A percentile compares a stretch with the other conserved stretches of the same genome.
Evolutionary conservation across 2,888 invertebrate genomes (phyloP).

Genomic region (Drosophila suboccidentalis): DNA sequence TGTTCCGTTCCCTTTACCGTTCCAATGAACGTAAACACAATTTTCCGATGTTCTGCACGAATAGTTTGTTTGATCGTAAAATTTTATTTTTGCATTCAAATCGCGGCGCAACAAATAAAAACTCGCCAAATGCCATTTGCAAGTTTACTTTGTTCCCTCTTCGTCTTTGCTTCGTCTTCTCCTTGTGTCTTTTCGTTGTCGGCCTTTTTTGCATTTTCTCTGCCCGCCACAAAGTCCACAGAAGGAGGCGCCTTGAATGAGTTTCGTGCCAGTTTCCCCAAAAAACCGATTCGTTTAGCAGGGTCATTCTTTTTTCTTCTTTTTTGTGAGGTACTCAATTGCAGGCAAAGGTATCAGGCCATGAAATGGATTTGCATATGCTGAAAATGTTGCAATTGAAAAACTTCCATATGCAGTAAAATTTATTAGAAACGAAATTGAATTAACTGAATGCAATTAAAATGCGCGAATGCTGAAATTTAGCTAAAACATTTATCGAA

Average conservation of each 20-base stretch:
- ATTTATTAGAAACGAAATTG: not conserved
- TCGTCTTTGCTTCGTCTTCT: constrained; percentile 3
- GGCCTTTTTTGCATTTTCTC: constrained; percentile 10
- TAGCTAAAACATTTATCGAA: not conserved
- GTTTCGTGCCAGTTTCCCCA: constrained; percentile 36
- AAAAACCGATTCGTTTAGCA: constrained; percentile 20
- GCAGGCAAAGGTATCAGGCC: constrained; percentile 23
- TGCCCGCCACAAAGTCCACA: constrained; percentile 12
- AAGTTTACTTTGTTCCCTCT: constrained; percentile 38
- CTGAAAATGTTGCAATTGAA: constrained; percentile 1
- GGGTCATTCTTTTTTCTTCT: constrained; percentile 33
- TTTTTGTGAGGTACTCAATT: not conserved
- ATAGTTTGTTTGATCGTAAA: constrained; percentile 80
- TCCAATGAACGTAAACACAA: constrained; percentile 74
- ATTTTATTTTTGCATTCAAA: constrained; percentile 78
- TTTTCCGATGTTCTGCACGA: constrained; percentile 80
- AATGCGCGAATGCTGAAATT: not conserved
- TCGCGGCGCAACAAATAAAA: constrained; percentile 62
- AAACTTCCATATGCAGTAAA: not conserved
- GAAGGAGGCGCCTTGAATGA: constrained; percentile 33
- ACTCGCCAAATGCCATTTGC: constrained; percentile 59
- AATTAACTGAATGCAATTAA: constrained; percentile 10
- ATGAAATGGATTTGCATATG: constrained; percentile 33
- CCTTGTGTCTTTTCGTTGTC: constrained; percentile 19
- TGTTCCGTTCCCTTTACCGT: constrained; percentile 63